phyloP scores from a whole-genome alignment of 2,113 vertebrate genomes.

The Chloropsis hardwickii region DNA sequence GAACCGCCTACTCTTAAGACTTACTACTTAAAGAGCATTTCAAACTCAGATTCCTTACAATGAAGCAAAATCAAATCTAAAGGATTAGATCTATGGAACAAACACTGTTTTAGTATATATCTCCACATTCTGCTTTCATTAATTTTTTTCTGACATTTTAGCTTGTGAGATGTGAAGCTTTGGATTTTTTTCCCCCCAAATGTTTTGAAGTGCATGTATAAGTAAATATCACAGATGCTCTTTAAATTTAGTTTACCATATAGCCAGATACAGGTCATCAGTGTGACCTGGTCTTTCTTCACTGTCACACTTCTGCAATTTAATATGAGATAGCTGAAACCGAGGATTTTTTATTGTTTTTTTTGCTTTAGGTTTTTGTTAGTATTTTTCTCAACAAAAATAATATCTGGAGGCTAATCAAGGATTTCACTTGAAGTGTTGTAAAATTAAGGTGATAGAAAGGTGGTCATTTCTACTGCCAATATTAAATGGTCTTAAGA shows the following conservation, averaged over 20 bases:
- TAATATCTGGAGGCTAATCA: background rate
- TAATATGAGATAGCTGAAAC: background rate
- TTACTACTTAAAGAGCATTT: background rate
- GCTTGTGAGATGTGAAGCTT: background rate
- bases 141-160: background rate
- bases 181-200: background rate
- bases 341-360: accelerated
- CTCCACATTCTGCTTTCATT: background rate
- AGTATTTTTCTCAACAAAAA: background rate
- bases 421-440: background rate
- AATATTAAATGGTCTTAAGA: background rate
- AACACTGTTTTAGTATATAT: background rate
- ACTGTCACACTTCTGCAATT: background rate
- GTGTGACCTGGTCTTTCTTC: background rate
- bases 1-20: accelerated
- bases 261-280: background rate
- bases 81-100: background rate
- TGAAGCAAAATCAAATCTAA: background rate
- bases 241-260: background rate
- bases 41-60: background rate
- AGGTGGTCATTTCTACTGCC: background rate
- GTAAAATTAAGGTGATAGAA: background rate
- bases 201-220: background rate
- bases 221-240: background rate
- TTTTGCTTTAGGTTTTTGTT: background rate